Evolutionary conservation across 2,888 invertebrate species (phyloP).

Genomic region (Eulithis prunata): DNA sequence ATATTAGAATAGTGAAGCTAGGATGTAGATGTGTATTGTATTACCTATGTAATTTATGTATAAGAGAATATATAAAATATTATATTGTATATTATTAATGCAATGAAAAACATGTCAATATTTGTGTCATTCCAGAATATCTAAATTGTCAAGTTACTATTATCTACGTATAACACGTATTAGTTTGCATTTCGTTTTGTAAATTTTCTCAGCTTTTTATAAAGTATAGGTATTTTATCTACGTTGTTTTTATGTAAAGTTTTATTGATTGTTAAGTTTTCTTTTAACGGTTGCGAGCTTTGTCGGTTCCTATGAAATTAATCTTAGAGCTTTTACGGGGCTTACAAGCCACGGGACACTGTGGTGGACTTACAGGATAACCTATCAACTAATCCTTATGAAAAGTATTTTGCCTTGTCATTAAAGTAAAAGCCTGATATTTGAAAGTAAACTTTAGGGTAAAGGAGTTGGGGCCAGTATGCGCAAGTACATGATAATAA

Average conservation of each 20-base stretch:
- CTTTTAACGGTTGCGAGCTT: conserved; percentile 55
- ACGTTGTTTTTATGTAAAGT: conserved; percentile 67
- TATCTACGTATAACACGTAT: conserved; percentile 41
- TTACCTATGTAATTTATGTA: conserved; percentile 58
- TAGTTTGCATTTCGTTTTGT: conserved; percentile 56
- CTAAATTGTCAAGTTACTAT: conserved; percentile 48
- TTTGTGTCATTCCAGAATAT: conserved; percentile 63
- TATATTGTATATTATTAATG: conserved; percentile 45
- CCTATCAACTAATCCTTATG: conserved; percentile 51
- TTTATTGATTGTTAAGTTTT: conserved; percentile 73
- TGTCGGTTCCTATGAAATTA: conserved; percentile 65
- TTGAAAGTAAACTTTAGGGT: conserved; percentile 68
- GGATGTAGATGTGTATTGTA: conserved; percentile 73
- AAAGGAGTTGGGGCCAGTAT: conserved; percentile 72
- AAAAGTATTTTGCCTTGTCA: conserved; percentile 65
- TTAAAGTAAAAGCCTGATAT: conserved; percentile 66
- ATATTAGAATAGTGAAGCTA: conserved; percentile 78
- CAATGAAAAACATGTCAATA: conserved; percentile 53
- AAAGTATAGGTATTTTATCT: conserved; percentile 51
- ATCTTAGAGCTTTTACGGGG: conserved; percentile 52
- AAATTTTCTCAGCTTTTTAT: conserved; percentile 51
- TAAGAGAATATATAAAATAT: conserved; percentile 57
- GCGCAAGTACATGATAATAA: conserved; percentile 45
- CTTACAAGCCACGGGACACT: conserved; percentile 31
- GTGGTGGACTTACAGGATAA: conserved; percentile 45